Evolutionary conservation across 2,797 vertebrate genomes (phyloP).

Genomic region (Diplodus puntazzo): DNA sequence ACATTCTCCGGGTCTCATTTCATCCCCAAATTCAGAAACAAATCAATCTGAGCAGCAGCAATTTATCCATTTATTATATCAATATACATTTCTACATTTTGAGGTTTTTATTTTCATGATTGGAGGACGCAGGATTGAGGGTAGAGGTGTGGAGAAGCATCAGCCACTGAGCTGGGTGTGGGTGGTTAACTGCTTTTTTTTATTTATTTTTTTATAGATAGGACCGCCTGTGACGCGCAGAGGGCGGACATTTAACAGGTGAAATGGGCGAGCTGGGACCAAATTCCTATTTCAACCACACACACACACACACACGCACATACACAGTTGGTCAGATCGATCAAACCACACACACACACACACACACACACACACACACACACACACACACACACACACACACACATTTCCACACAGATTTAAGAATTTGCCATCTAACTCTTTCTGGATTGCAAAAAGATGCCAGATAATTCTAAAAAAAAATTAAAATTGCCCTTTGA

Average conservation of each 20-base stretch:
- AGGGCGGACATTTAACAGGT: constrained; percentile 44
- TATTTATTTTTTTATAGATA: background rate
- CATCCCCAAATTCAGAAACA: background rate
- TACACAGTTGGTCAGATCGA: constrained; percentile 27
- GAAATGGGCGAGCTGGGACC: constrained; percentile 50
- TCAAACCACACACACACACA: constrained; percentile 19
- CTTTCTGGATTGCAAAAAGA: background rate
- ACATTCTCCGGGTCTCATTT: background rate
- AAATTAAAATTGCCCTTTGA: background rate
- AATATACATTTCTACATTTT: background rate
- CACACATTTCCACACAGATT: constrained; percentile 19
- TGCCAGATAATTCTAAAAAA: background rate
- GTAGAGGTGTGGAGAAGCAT: background rate
- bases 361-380: constrained; percentile 22
- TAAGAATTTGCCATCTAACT: background rate
- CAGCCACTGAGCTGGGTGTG: background rate
- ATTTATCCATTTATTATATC: too few relatives aligned
- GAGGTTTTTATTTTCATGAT: background rate
- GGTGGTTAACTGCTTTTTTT: constrained; percentile 12
- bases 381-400: background rate
- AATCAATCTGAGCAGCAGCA: background rate
- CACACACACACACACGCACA: constrained; percentile 10
- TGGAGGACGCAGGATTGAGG: background rate
- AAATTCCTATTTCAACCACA: constrained; percentile 39
- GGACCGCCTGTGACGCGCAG: constrained; percentile 14